phyloP scores from a whole-genome alignment of 1,140 invertebrate genomes.

The Drosophila equinoxialis region DNA sequence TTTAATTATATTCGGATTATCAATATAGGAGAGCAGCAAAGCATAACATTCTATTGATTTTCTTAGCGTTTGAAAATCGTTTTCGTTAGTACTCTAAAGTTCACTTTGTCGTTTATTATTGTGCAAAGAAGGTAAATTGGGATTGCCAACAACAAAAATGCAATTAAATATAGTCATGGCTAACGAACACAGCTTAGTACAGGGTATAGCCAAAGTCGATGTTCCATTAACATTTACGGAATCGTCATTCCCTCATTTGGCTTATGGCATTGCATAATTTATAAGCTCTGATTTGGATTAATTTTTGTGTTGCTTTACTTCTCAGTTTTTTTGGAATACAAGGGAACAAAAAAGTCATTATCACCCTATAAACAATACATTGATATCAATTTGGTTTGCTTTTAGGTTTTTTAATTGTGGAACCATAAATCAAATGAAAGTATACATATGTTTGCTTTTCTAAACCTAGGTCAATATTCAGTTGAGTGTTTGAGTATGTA shows the following conservation, averaged over 20 bases:
- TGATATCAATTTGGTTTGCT: not conserved
- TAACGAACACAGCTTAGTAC: not conserved
- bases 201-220: not conserved
- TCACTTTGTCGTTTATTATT: too few relatives aligned
- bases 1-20: slow-evolving; percentile 36
- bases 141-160: too few relatives aligned
- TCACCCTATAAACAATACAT: slow-evolving; percentile 31
- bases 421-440: not conserved
- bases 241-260: slow-evolving; percentile 9
- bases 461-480: slow-evolving; percentile 12
- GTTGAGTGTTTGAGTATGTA: not conserved
- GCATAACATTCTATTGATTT: slow-evolving; percentile 32
- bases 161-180: too few relatives aligned
- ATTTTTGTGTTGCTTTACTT: slow-evolving; percentile 30
- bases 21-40: slow-evolving; percentile 20
- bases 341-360: not conserved
- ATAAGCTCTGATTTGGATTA: slow-evolving; percentile 2
- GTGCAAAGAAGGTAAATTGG: too few relatives aligned
- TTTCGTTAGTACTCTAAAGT: not conserved
- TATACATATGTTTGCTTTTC: not conserved
- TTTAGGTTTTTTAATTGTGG: not conserved
- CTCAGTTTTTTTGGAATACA: slow-evolving; percentile 8
- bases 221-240: not conserved
- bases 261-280: slow-evolving; percentile 42
- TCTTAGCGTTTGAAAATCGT: slow-evolving; percentile 7